These are phyloP conservation scores for Cephus rjabovi DNA, from an alignment of 2,888 invertebrate species.

Conservation along the genomic window DNA sequence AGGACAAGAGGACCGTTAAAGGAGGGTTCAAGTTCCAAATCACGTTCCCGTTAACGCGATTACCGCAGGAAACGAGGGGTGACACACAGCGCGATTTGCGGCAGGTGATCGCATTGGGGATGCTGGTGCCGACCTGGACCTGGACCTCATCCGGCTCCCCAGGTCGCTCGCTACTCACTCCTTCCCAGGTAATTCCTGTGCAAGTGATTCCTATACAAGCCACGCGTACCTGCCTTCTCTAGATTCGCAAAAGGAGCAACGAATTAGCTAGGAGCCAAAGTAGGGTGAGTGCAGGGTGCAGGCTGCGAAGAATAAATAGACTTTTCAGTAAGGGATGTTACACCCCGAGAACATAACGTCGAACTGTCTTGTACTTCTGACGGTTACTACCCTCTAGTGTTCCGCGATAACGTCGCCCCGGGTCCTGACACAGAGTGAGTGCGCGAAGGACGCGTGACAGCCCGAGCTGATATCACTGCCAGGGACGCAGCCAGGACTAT, in stretches of 20 bases:
- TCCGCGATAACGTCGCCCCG: conserved; percentile 38
- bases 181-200: too few species aligned
- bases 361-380: conserved; percentile 22
- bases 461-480: conserved; percentile 52
- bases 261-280: too few species aligned
- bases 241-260: too few species aligned
- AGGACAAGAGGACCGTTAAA: conserved; percentile 31
- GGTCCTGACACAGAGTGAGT: conserved; percentile 23
- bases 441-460: conserved; percentile 36
- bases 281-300: not conserved
- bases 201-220: too few species aligned
- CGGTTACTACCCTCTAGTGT: conserved; percentile 28
- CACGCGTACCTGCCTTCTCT: too few species aligned
- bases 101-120: not conserved
- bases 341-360: conserved; percentile 20
- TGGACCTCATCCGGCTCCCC: too few species aligned
- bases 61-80: conserved; percentile 21
- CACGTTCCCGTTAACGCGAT: conserved; percentile 46
- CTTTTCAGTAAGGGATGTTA: not conserved
- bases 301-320: not conserved
- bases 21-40: conserved; percentile 49
- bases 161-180: too few species aligned
- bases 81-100: not conserved
- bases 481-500: conserved; percentile 36
- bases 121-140: too few species aligned